Percentiles rank a stretch among this genome's conserved stretches.
Evolutionary conservation across 2,797 vertebrate genomes (phyloP).

Genomic region (Melanotaenia nigrans): DNA sequence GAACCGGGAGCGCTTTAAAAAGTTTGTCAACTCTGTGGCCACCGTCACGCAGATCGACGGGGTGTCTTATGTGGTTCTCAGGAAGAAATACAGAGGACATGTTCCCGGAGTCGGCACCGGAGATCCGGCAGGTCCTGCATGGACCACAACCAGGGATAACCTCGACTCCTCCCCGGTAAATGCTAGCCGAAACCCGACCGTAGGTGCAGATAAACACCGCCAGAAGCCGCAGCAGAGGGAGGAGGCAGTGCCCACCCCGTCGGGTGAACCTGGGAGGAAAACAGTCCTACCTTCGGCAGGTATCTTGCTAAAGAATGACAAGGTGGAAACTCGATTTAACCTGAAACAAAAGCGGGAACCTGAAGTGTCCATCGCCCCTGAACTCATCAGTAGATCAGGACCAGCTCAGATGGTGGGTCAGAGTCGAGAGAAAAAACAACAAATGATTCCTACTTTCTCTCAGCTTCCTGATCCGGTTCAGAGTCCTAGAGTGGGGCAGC

Average conservation of each 20-base stretch:
- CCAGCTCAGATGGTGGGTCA: neutral
- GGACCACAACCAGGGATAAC: neutral
- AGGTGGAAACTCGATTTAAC: neutral
- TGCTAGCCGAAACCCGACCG: constrained; percentile 4
- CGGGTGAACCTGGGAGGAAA: constrained; percentile 2
- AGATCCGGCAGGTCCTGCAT: neutral
- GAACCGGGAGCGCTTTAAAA: constrained; percentile 92
- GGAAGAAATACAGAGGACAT: constrained; percentile 81
- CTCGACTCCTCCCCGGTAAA: constrained; percentile 19
- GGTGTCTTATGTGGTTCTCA: constrained; percentile 86
- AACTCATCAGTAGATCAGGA: neutral
- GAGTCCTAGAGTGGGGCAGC: too few relatives aligned
- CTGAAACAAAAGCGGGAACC: constrained; percentile 6
- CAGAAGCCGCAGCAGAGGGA: constrained; percentile 2
- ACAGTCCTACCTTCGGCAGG: constrained; percentile 67
- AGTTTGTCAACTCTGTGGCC: constrained; percentile 91
- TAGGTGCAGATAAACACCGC: constrained; percentile 4
- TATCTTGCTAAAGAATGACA: constrained; percentile 60
- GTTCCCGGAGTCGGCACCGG: constrained; percentile 66
- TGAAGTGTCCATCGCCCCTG: neutral
- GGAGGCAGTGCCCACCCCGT: constrained; percentile 18
- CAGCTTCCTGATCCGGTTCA: constrained; percentile 2
- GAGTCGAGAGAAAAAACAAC: constrained; percentile 2
- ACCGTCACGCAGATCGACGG: constrained; percentile 85
- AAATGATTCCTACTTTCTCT: neutral